Conservation (phyloP, 2,888 invertebrate species). For the Petrophora chlorosata region DNA sequence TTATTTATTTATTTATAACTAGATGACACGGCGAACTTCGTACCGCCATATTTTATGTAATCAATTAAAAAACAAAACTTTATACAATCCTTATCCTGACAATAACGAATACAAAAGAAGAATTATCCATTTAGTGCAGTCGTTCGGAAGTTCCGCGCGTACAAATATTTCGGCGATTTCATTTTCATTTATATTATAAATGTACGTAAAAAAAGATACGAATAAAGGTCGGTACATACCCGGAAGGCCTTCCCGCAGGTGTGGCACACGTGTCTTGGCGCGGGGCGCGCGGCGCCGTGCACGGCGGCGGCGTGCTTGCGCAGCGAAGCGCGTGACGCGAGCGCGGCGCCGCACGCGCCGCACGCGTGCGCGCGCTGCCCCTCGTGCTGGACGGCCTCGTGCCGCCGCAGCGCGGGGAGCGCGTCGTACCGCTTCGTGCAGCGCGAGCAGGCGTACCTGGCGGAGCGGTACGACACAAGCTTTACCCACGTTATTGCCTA, state of each 20-base stretch:
- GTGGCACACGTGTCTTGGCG: constrained; percentile 65
- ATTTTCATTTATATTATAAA: no score
- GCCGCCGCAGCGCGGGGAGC: constrained; percentile 41
- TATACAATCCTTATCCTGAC: no score
- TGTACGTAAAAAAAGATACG: no score
- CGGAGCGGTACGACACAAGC: not conserved
- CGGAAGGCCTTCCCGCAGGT: constrained; percentile 70
- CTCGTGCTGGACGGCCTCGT: constrained; percentile 64
- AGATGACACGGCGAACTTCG: no score
- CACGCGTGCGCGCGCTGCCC: constrained; percentile 66
- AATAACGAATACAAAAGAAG: no score
- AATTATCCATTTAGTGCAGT: no score
- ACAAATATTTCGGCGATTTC: no score
- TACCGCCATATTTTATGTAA: no score
- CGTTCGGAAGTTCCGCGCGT: no score
- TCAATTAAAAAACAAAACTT: no score
- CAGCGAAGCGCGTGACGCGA: constrained; percentile 59
- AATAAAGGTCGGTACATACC: constrained; percentile 38
- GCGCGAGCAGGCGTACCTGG: constrained; percentile 55
- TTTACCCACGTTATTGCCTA: no score
- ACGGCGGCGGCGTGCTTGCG: constrained; percentile 58
- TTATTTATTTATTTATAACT: no score
- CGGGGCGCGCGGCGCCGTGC: constrained; percentile 51
- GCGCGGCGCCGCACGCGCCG: constrained; percentile 67
- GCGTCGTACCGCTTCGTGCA: constrained; percentile 61